Evolutionary conservation across 1,140 invertebrate genomes (phyloP), one percentile per base, ranked within the genome.

Genomic region (Sesamia nonagrioides): DNA sequence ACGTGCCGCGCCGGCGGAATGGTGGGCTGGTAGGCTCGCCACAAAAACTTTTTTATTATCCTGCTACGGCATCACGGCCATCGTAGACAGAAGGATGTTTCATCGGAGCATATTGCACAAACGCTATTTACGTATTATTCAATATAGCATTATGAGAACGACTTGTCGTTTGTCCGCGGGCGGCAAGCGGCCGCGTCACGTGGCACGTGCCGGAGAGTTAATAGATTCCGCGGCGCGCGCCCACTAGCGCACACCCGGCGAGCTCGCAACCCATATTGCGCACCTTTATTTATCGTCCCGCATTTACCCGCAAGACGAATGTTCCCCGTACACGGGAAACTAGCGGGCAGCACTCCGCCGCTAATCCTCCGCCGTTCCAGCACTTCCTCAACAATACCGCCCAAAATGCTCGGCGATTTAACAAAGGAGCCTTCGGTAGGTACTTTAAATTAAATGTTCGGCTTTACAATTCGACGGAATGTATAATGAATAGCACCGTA

Each of bases 401-500:
- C 87, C 84, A 85, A 91, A 92, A 91, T 81, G 87, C 84, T 93
- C 84, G 86, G 84, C 87, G 86, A 89, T 94, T 91, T 90, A 92
- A 94, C 91, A 94, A 92, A 93, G 91, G 89, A 90, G 85, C 89
- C 63, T 91, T 91, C 80, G 89, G 89, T 91, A 91, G 91, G 90
- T 92, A 92, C 92, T 94, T 94, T 91, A 94, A 94, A 94, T 95
- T 95, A 95, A 95, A 95, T 90, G 93, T 93, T 94, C 91, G 89
- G 90, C 91, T 94, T 95, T 91, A 94, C 91, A 94, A 92, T 94
- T 95, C 92, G 90, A 95, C 89, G 92, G 93, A 95, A 95, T 95
- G 93, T 94, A 94, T 95, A 95, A 95, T 95, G 92, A 95, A 95
- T 94, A 92, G 92, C 91, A 87, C 90, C 92, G 93, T 93, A 95